Evolutionary conservation across 2,888 invertebrate genomes (phyloP).

Genomic region (Ectropis crepuscularia): DNA sequence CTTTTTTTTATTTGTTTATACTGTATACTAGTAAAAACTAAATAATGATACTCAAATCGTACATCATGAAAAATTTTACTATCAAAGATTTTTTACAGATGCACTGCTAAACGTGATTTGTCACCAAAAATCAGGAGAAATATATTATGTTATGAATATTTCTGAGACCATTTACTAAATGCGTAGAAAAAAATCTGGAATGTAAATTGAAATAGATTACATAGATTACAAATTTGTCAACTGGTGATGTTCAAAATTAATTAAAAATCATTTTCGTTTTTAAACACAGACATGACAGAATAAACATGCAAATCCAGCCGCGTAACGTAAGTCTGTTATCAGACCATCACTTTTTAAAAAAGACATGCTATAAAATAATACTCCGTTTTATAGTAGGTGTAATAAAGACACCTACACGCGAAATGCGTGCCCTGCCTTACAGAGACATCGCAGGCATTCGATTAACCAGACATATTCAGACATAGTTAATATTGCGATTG

Average conservation of each 20-base stretch:
- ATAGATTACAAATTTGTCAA: too few relatives aligned
- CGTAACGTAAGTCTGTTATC: constrained; percentile 34
- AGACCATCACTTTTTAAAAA: constrained; percentile 37
- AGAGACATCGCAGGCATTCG: not conserved
- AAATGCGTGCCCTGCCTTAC: constrained; percentile 28
- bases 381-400: constrained; percentile 17
- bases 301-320: constrained; percentile 30
- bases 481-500: too few relatives aligned
- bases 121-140: too few relatives aligned
- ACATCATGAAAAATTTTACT: too few relatives aligned
- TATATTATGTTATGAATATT: too few relatives aligned
- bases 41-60: too few relatives aligned
- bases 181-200: not conserved
- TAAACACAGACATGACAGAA: constrained; percentile 34
- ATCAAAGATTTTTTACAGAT: too few relatives aligned
- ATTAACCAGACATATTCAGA: too few relatives aligned
- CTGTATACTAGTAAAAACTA: too few relatives aligned
- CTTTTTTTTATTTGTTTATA: too few relatives aligned
- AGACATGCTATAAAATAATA: constrained; percentile 35
- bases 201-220: too few relatives aligned
- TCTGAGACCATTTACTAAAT: not conserved
- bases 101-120: too few relatives aligned
- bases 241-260: not conserved
- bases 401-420: constrained; percentile 30
- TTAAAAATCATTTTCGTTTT: constrained; percentile 9